phyloP scores from a whole-genome alignment of 2,113 vertebrate genomes.

The Candoia aspera region DNA sequence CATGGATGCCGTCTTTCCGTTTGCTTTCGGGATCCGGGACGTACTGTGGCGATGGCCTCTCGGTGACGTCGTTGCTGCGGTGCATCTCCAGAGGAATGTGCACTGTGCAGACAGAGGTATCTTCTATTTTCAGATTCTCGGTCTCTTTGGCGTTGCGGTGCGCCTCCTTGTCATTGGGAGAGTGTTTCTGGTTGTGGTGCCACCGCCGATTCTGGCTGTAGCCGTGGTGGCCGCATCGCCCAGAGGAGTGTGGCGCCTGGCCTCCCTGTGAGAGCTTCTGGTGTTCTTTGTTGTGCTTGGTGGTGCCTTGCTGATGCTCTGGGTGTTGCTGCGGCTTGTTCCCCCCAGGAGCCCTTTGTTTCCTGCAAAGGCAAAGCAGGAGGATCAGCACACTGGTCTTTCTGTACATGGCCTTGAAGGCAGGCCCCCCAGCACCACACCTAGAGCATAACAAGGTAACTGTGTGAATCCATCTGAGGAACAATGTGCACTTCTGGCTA shows the following conservation, averaged over 20 bases:
- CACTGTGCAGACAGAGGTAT: conserved; percentile 56
- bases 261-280: conserved; percentile 86
- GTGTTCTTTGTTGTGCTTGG: conserved; percentile 84
- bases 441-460: background rate
- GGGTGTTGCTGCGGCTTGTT: conserved; percentile 79
- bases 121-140: conserved; percentile 80
- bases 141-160: conserved; percentile 86
- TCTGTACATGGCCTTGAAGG: background rate
- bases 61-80: conserved; percentile 63
- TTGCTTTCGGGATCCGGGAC: conserved; percentile 69
- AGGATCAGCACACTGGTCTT: background rate
- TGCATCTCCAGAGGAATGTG: conserved; percentile 60
- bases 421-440: too few relatives aligned
- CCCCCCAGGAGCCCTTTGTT: conserved; percentile 81
- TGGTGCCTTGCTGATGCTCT: conserved; percentile 72
- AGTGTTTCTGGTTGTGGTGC: conserved; percentile 88
- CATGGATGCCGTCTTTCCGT: conserved; percentile 70
- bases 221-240: conserved; percentile 88
- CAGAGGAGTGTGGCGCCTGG: conserved; percentile 77
- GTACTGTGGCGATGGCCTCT: conserved; percentile 63
- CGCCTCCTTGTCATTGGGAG: conserved; percentile 71
- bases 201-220: conserved; percentile 96
- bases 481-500: background rate
- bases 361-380: conserved; percentile 74
- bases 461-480: background rate